These are phyloP conservation scores for Apodemus agrarius DNA, from an alignment of 2,797 vertebrate genomes.

Conservation along the genomic window DNA sequence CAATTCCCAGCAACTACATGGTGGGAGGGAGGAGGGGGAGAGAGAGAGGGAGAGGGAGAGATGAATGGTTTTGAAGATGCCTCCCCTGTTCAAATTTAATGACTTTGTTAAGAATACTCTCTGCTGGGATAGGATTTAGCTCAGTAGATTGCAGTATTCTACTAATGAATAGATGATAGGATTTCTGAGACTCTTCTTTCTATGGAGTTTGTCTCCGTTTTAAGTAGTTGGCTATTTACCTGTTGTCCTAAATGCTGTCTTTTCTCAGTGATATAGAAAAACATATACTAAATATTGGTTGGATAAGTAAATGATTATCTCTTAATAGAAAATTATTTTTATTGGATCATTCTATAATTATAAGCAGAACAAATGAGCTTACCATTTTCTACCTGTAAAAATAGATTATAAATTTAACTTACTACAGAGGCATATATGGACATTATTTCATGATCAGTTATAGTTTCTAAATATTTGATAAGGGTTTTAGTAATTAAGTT, in stretches of 20 bases:
- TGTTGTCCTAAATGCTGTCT: slow-evolving; percentile 38
- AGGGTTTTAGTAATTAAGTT: background rate
- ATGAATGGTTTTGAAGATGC: too few species aligned
- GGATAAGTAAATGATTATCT: background rate
- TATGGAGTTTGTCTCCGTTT: slow-evolving; percentile 23
- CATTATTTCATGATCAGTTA: slow-evolving; percentile 38
- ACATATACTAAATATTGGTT: slow-evolving; percentile 56
- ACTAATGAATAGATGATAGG: background rate
- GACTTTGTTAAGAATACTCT: slow-evolving; percentile 20
- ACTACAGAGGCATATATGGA: background rate
- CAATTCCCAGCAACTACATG: background rate
- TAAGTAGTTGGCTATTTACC: background rate
- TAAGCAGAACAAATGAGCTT: background rate
- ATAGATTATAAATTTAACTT: background rate
- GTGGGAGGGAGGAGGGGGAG: background rate
- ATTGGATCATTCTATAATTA: slow-evolving; percentile 34
- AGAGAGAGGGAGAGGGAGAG: too few species aligned
- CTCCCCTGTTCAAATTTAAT: slow-evolving; percentile 18
- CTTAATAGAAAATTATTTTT: slow-evolving; percentile 47
- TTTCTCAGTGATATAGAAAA: background rate
- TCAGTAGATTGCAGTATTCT: background rate
- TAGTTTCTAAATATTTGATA: slow-evolving; percentile 46
- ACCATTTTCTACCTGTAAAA: slow-evolving; percentile 25
- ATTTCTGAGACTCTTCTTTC: background rate
- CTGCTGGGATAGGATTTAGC: background rate